Conservation (phyloP, 2,113 vertebrate species). For the Carassius gibelio region DNA sequence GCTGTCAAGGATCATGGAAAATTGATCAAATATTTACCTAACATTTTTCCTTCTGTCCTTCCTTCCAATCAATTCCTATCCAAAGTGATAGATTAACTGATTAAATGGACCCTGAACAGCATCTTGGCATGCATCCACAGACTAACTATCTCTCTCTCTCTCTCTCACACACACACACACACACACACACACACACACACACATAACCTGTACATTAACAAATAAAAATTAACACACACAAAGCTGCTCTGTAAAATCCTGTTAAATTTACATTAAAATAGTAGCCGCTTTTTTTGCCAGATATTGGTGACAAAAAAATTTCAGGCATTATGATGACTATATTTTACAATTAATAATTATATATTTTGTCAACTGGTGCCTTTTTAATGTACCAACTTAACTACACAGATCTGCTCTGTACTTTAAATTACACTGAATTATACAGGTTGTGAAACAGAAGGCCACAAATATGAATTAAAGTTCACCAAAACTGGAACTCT, state of each 20-base stretch:
- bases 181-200: not conserved
- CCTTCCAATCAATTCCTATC: not conserved
- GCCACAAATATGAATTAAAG: not conserved
- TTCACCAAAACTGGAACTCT: not conserved
- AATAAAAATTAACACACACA: not conserved
- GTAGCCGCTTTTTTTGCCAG: not conserved
- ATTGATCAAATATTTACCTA: constrained; percentile 34
- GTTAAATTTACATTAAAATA: not conserved
- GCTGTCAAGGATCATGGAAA: constrained; percentile 32
- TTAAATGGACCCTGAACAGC: constrained; percentile 32
- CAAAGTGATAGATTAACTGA: constrained; percentile 25
- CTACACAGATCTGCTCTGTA: not conserved
- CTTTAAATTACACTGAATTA: not conserved
- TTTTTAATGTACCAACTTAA: not conserved
- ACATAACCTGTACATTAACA: not conserved
- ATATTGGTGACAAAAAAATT: not conserved
- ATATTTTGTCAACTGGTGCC: not conserved
- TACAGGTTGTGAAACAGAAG: not conserved
- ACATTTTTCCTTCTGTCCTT: not conserved
- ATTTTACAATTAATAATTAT: too few species aligned
- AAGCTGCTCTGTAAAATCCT: not conserved
- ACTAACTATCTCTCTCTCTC: not conserved
- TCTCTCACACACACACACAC: too few species aligned
- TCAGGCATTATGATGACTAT: not conserved
- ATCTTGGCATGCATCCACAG: constrained; percentile 1